phyloP scores from a whole-genome alignment of 2,888 invertebrate genomes.

The Agonopterix heracliana region DNA sequence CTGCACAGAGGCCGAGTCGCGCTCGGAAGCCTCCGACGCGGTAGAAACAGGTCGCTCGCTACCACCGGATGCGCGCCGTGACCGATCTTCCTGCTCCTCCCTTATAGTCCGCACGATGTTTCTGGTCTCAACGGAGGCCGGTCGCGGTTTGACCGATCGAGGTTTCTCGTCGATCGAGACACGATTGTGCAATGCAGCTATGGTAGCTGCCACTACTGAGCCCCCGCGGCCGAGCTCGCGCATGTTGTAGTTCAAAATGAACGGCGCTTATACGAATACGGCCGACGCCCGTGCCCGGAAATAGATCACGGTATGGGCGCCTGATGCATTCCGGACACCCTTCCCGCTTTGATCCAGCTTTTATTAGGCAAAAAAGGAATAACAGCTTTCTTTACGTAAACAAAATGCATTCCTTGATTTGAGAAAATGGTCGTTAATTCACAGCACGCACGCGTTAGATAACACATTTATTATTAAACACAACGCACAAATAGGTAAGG shows the following conservation, averaged over 20 bases:
- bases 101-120: conserved; percentile 36
- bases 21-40: conserved; percentile 67
- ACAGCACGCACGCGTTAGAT: conserved; percentile 3
- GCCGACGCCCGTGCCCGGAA: conserved; percentile 69
- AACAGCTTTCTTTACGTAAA: conserved; percentile 19
- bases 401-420: conserved; percentile 8
- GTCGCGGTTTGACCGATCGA: conserved; percentile 46
- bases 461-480: conserved; percentile 22
- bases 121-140: conserved; percentile 40
- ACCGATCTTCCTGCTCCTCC: conserved; percentile 42
- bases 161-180: conserved; percentile 51
- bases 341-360: conserved; percentile 53
- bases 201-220: conserved; percentile 78
- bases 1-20: conserved; percentile 68
- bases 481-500: conserved; percentile 21
- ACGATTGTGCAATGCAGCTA: conserved; percentile 65
- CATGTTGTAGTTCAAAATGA: conserved; percentile 73
- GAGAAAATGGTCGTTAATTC: conserved; percentile 3
- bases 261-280: conserved; percentile 59
- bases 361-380: conserved; percentile 36
- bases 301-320: conserved; percentile 64
- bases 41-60: conserved; percentile 68
- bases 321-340: conserved; percentile 62
- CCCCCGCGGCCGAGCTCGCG: conserved; percentile 74
- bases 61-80: conserved; percentile 52